A percentile compares a stretch with the other conserved stretches of the same genome.
Conservation (phyloP, 2,888 invertebrate genomes). For the Catonia carolina region DNA sequence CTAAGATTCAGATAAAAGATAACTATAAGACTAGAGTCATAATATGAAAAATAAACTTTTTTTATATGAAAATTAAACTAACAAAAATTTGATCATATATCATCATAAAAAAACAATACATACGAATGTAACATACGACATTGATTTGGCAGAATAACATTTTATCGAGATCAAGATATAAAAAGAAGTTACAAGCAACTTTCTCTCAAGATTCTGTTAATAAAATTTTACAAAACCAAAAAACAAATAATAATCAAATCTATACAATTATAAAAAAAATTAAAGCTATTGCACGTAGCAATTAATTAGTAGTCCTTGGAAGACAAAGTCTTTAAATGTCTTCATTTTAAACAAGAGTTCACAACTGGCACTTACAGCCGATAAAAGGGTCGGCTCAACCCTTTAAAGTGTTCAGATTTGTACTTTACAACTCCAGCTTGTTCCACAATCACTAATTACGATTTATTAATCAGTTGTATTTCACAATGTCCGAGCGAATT, state of each 20-base stretch:
- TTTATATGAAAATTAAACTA: constrained; percentile 4
- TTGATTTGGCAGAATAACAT: constrained; percentile 6
- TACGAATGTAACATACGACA: not conserved
- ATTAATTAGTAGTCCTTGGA: constrained; percentile 18
- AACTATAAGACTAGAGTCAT: constrained; percentile 7
- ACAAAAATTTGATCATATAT: constrained; percentile 14
- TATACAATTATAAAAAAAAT: constrained; percentile 10
- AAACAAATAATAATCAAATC: constrained; percentile 21
- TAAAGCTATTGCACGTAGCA: constrained; percentile 25
- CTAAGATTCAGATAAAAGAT: constrained; percentile 1
- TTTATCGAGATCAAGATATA: constrained; percentile 8
- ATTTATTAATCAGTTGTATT: too few species aligned
- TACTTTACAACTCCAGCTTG: constrained; percentile 15
- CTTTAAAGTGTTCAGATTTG: constrained; percentile 23
- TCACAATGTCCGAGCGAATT: too few species aligned
- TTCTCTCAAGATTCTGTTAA: constrained; percentile 12
- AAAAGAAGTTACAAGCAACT: constrained; percentile 23
- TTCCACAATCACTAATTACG: too few species aligned
- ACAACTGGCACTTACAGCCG: constrained; percentile 27
- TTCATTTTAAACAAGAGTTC: constrained; percentile 20
- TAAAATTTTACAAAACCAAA: constrained; percentile 20
- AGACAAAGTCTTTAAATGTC: constrained; percentile 18
- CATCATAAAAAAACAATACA: constrained; percentile 3
- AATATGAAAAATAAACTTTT: constrained; percentile 11
- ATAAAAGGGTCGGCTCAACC: constrained; percentile 23